A percentile compares a stretch with the other conserved stretches of the same genome.
Evolutionary conservation across 1,140 invertebrate species (phyloP).

Genomic region (Leptopilina boulardi): DNA sequence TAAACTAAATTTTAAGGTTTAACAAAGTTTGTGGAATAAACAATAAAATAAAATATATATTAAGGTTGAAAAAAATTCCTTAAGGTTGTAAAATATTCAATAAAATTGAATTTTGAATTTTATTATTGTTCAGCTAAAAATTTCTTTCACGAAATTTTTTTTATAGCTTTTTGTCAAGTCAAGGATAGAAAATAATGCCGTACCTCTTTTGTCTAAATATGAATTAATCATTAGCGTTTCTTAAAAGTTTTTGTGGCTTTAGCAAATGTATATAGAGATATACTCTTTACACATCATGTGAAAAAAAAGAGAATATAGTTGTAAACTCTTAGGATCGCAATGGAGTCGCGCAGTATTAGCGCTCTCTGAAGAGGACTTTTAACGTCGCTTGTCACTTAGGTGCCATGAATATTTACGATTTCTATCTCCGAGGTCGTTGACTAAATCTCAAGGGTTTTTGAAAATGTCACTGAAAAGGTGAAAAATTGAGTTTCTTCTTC

Average conservation of each 20-base stretch:
- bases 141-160: too few species aligned
- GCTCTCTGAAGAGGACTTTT: constrained; percentile 38
- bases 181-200: neutral
- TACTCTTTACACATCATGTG: neutral
- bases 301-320: constrained; percentile 8
- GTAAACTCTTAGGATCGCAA: neutral
- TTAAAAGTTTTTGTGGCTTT: neutral
- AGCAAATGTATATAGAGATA: neutral
- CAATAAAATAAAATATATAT: too few species aligned
- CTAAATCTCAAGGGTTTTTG: neutral
- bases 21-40: too few species aligned
- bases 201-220: neutral
- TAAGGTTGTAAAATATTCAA: too few species aligned
- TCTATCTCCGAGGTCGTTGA: neutral
- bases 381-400: constrained; percentile 47
- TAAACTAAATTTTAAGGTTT: too few species aligned
- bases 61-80: too few species aligned
- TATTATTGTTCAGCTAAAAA: too few species aligned
- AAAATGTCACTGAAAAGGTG: neutral
- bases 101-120: too few species aligned
- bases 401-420: constrained; percentile 57
- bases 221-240: neutral
- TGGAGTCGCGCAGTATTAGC: neutral
- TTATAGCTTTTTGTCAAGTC: too few species aligned
- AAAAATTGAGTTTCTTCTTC: too few species aligned